Base-by-base conservation (phyloP, 2,888 invertebrate species). In the Trisateles emortualis region DNA sequence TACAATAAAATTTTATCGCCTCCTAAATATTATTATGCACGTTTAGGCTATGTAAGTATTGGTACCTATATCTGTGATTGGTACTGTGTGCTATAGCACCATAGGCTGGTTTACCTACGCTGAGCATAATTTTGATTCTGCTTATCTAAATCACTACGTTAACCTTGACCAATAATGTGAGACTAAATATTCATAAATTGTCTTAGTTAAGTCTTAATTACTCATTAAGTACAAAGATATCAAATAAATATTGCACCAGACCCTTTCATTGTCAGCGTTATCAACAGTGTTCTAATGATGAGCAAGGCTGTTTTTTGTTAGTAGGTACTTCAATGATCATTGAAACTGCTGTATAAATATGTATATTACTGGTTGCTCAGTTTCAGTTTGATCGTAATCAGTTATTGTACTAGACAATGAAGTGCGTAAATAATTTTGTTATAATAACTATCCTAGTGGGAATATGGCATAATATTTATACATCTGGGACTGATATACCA, bases 201-300 rank as follows among this genome's bases (percentile, higher is more conserved):
- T 14, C 8, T 36, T 17, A 16, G 16, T 35, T n/a, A n/a, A n/a
- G n/a, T n/a, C n/a, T n/a, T 26, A 26, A 26, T 26, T 26, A 8
- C 19, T 5, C 19, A 19, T 8, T 26, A 3, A 26, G 26, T 6
- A 6, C 3, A 26, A 8, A 6, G 8, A 8, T 26, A n/a, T n/a
- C n/a, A 26, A 32, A 11, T 26, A 26, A 26, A 26, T 26, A 26
- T 26, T 26, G 26, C 26, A 26, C 26, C 26, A 26, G 22, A 11
- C 17, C 51, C 51, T 53, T 56, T 54, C 50, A 59, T 63, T 54
- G 39, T 43, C n/a, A 14, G 10, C 36, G 40, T 60, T 69, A 69
- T 63, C 59, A 60, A 44, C 35, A 38, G 52, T 44, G 50, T 26
- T 24, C 44, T 45, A 43, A 45, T 42, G 38, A 43, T 49, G 53